Evolutionary conservation across 1,140 invertebrate species (phyloP).

Genomic region (Tribolium castaneum): DNA sequence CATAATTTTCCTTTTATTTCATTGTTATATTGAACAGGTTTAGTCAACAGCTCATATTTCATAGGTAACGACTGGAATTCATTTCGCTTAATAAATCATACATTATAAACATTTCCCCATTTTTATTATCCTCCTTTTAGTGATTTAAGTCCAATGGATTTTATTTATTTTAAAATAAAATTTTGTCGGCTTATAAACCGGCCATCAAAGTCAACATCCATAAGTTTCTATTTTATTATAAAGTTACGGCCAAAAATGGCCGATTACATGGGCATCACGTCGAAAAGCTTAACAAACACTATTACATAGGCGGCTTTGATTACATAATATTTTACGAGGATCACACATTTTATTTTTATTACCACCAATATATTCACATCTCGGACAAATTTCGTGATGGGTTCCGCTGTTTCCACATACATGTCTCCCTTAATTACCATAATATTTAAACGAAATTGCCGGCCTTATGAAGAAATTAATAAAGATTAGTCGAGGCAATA

Average conservation of each 20-base stretch:
- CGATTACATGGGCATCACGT: neutral
- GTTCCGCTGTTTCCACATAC: constrained; percentile 2
- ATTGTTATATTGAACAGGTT: neutral
- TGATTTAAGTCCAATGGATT: neutral
- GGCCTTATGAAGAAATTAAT: neutral
- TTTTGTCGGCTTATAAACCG: neutral
- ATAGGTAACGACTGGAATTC: neutral
- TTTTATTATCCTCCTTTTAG: neutral
- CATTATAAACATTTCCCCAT: neutral
- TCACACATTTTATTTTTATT: constrained; percentile 29
- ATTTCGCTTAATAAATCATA: neutral
- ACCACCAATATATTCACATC: constrained; percentile 28
- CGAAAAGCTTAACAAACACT: constrained; percentile 15
- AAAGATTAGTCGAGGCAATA: neutral
- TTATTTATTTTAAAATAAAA: neutral
- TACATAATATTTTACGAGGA: constrained; percentile 31
- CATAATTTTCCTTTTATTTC: neutral
- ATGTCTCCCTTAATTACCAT: constrained; percentile 22
- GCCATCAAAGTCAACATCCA: neutral
- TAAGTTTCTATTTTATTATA: constrained; percentile 3
- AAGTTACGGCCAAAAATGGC: constrained; percentile 13
- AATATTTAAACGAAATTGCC: neutral
- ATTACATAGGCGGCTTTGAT: constrained; percentile 30
- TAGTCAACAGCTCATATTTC: neutral
- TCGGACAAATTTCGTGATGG: constrained; percentile 21